Conservation (phyloP, 2,113 vertebrate species). For the Pungitius pungitius region DNA sequence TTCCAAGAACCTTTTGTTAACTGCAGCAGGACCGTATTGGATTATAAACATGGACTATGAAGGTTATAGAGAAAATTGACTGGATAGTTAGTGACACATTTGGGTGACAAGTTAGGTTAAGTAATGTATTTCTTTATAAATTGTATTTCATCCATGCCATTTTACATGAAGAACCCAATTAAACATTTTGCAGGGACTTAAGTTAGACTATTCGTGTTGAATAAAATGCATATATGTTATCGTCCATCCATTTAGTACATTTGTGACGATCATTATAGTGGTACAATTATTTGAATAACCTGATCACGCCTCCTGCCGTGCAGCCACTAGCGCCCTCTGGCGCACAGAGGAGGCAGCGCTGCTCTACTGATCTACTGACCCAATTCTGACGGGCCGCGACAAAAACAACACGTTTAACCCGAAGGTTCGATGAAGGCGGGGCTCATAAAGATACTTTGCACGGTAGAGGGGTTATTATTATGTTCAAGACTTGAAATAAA, state of each 20-base stretch:
- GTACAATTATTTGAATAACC: no score
- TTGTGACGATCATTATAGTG: no score
- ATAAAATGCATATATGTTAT: no score
- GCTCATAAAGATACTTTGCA: not conserved
- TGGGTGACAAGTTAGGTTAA: not conserved
- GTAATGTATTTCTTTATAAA: not conserved
- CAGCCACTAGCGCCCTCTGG: constrained; percentile 48
- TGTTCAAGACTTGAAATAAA: no score
- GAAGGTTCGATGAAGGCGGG: not conserved
- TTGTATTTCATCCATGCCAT: not conserved
- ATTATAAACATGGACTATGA: not conserved
- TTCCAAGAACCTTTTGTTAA: not conserved
- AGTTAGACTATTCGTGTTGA: no score
- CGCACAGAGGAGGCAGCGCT: constrained; percentile 23
- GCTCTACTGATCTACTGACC: constrained; percentile 79
- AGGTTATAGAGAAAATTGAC: not conserved
- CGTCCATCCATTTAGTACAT: no score
- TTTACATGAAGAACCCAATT: not conserved
- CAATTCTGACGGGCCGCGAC: constrained; percentile 37
- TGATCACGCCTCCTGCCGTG: no score
- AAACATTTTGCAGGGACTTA: no score
- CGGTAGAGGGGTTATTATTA: not conserved
- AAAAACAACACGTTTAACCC: not conserved
- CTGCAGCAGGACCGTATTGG: not conserved
- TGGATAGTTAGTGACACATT: not conserved